Evolutionary conservation across 2,797 vertebrate species (phyloP).

Genomic region (Bryconaethiops microstoma): DNA sequence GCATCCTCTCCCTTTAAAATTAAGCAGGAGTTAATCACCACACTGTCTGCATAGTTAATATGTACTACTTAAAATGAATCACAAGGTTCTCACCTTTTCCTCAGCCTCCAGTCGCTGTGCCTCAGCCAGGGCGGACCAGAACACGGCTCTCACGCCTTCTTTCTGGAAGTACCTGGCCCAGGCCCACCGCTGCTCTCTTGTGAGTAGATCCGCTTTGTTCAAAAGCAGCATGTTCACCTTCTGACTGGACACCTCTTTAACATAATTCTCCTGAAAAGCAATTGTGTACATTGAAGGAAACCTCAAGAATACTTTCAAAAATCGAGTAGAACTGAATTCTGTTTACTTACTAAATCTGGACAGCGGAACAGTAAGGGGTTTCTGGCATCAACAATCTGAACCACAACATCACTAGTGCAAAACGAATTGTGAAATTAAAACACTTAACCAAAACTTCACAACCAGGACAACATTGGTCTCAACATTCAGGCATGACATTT

Average conservation of each 20-base stretch:
- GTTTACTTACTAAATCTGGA: constrained; percentile 88
- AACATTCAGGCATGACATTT: neutral
- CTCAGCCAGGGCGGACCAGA: constrained; percentile 95
- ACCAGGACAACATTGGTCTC: neutral
- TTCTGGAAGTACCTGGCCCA: constrained; percentile 91
- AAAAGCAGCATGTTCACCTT: constrained; percentile 94
- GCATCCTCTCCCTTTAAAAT: constrained; percentile 73
- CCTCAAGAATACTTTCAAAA: neutral
- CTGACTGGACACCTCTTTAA: constrained; percentile 82
- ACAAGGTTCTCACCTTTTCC: constrained; percentile 78
- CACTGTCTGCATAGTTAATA: neutral
- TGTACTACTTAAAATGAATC: neutral
- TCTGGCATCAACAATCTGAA: constrained; percentile 96
- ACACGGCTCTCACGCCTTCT: constrained; percentile 86
- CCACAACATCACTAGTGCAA: constrained; percentile 87
- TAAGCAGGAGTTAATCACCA: constrained; percentile 16
- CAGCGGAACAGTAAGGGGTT: constrained; percentile 95
- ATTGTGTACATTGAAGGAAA: neutral
- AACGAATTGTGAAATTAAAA: constrained; percentile 24
- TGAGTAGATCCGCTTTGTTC: constrained; percentile 94
- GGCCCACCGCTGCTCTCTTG: constrained; percentile 80
- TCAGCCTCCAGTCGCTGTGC: constrained; percentile 74
- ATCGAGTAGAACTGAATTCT: neutral
- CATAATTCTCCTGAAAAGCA: constrained; percentile 85
- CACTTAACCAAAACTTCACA: neutral